Base-by-base conservation (phyloP, 2,113 vertebrate species). In the Urocolius indicus region DNA sequence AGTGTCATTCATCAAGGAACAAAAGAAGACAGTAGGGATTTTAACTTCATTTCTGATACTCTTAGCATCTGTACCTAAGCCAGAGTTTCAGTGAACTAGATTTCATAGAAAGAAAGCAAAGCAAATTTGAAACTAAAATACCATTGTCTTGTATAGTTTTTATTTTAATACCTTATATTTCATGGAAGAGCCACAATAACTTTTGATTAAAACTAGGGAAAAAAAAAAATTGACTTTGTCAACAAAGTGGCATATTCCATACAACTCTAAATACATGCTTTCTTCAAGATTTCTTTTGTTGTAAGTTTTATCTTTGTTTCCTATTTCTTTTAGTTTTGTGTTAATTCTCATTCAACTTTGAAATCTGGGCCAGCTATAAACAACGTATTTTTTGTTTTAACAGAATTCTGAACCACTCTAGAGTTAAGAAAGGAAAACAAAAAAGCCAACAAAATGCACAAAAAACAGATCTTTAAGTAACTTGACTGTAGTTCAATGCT, bases 61-160 rank as follows among this genome's bases (percentile, higher is more conserved):
- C 49, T 79, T 73, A 62, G 23, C 48, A 34, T 71, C 45, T 0
- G 0, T 82, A 32, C 21, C 75, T 45, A 32, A 82, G 45, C 48
- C 78, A 79, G 51, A 61, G 32, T 54, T 83, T 79, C 58, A 45
- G 0, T 65, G 62, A 79, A 69, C n/a, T 67, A 41, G 36, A 49
- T 90, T 82, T 91, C 58, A 32, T 2, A 73, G 67, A 90, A 69
- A 24, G 75, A 76, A 84, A 90, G 29, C n/a, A 87, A 75, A 90
- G 65, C 16, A 65, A 58, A 6, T 76, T 88, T 79, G 62, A 68
- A 87, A 41, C 23, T 61, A 4, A 82, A 87, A 82, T 89, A 29
- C 29, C 87, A 26, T 76, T 83, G 57, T 45, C 30, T 79, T 79
- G n/a, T 61, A 5, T 36, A 68, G 45, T 57, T 19, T 69, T 88